phyloP scores from a whole-genome alignment of 1,140 invertebrate species.

The Lasioglossum baleicum region DNA sequence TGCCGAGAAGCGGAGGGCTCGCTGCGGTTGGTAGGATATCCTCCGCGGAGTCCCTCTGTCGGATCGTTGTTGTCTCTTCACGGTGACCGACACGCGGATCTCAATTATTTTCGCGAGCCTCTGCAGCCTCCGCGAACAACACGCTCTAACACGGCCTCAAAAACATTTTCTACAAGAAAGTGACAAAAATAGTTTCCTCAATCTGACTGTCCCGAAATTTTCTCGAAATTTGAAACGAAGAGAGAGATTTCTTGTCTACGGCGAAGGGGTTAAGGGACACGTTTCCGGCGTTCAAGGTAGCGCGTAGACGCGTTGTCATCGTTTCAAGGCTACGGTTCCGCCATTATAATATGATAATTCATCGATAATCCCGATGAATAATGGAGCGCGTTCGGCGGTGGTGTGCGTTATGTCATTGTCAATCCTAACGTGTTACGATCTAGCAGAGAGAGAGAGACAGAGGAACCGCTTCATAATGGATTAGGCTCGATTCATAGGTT shows the following conservation, averaged over 20 bases:
- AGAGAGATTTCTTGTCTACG: too few species aligned
- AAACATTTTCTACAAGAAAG: too few species aligned
- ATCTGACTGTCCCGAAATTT: too few species aligned
- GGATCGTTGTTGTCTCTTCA: constrained; percentile 27
- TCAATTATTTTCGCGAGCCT: too few species aligned
- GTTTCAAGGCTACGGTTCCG: constrained; percentile 58
- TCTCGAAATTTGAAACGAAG: too few species aligned
- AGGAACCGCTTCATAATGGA: constrained; percentile 70
- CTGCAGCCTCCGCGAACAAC: too few species aligned
- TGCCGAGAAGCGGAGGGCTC: neutral
- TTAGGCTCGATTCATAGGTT: constrained; percentile 41
- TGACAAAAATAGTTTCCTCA: too few species aligned
- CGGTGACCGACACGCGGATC: neutral
- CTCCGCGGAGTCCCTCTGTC: constrained; percentile 19
- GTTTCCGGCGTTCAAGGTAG: constrained; percentile 10
- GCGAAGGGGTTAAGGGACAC: too few species aligned
- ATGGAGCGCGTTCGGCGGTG: constrained; percentile 63
- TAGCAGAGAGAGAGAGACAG: neutral
- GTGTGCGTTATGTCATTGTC: constrained; percentile 74
- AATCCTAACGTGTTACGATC: constrained; percentile 60
- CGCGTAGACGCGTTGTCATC: neutral
- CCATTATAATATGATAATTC: constrained; percentile 75
- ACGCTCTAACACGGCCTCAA: too few species aligned
- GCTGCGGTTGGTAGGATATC: constrained; percentile 17
- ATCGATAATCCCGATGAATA: constrained; percentile 75